Evolutionary conservation across 1,140 invertebrate species (phyloP).

Genomic region (Leguminivora glycinivorella): DNA sequence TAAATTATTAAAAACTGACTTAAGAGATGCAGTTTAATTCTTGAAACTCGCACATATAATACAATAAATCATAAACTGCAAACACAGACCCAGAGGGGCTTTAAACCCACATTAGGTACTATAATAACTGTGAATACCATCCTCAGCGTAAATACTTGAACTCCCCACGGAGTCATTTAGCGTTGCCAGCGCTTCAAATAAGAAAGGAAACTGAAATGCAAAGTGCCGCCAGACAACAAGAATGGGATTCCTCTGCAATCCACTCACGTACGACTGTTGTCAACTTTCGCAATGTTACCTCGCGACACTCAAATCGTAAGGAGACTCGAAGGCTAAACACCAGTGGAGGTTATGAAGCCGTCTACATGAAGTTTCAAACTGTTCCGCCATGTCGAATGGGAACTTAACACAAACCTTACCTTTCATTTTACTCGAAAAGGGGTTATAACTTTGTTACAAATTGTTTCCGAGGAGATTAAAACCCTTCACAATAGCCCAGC

Average conservation of each 20-base stretch:
- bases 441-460: slow-evolving; percentile 25
- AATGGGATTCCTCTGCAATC: slow-evolving; percentile 59
- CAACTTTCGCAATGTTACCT: slow-evolving; percentile 75
- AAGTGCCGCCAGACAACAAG: slow-evolving; percentile 49
- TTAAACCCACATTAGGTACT: slow-evolving; percentile 10
- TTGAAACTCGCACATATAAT: not conserved
- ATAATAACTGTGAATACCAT: slow-evolving; percentile 22
- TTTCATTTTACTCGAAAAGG: slow-evolving; percentile 20
- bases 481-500: slow-evolving; percentile 10
- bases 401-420: slow-evolving; percentile 24
- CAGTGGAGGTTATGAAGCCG: slow-evolving; percentile 51
- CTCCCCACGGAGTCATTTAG: slow-evolving; percentile 15
- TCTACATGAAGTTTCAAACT: slow-evolving; percentile 29
- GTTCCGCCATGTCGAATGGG: slow-evolving; percentile 20
- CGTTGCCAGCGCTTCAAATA: slow-evolving; percentile 35
- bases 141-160: slow-evolving; percentile 25
- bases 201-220: slow-evolving; percentile 49
- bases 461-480: slow-evolving; percentile 23
- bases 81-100: slow-evolving; percentile 17
- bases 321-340: slow-evolving; percentile 59
- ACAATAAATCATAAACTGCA: slow-evolving; percentile 17
- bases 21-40: not conserved
- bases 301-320: slow-evolving; percentile 61
- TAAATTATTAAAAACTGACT: not conserved
- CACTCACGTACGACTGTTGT: slow-evolving; percentile 64